Conservation (phyloP, 2,888 invertebrate genomes). For the Neoascia interrupta region DNA sequence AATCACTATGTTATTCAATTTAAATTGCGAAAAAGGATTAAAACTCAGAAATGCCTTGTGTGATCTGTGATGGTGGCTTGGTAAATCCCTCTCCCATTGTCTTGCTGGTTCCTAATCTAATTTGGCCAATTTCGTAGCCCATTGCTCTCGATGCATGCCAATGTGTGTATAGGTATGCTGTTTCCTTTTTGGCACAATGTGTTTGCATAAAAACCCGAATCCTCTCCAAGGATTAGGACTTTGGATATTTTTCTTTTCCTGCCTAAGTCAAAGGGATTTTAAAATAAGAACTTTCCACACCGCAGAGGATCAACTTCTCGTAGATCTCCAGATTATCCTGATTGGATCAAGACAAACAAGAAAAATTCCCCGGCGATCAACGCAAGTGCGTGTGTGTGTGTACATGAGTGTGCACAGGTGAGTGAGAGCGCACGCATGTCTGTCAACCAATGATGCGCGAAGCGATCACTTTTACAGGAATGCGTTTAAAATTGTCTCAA, state of each 20-base stretch:
- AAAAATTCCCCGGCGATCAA: conserved; percentile 36
- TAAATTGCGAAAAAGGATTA: conserved; percentile 61
- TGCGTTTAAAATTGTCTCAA: conserved; percentile 37
- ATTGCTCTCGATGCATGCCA: conserved; percentile 41
- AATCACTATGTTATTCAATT: conserved; percentile 51
- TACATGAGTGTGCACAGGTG: conserved; percentile 37
- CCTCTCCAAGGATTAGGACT: conserved; percentile 51
- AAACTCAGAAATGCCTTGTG: conserved; percentile 45
- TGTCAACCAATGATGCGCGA: not conserved
- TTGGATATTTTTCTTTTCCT: conserved; percentile 18
- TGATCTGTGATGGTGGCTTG: conserved; percentile 51
- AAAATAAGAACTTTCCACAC: conserved; percentile 53
- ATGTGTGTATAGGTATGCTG: not conserved
- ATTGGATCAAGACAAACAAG: conserved; percentile 56
- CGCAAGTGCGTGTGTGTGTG: conserved; percentile 40
- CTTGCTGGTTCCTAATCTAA: conserved; percentile 56
- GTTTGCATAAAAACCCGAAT: conserved; percentile 36
- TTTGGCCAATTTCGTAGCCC: conserved; percentile 62
- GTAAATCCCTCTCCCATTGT: conserved; percentile 50
- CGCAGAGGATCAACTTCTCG: conserved; percentile 60
- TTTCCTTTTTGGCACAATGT: not conserved
- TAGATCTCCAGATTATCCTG: conserved; percentile 65
- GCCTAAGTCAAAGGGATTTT: conserved; percentile 68
- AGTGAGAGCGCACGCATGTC: not conserved
- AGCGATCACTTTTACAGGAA: conserved; percentile 46